These are phyloP conservation scores for Triplophysa tibetana DNA, from an alignment of 2,113 vertebrate species.

Conservation along the genomic window DNA sequence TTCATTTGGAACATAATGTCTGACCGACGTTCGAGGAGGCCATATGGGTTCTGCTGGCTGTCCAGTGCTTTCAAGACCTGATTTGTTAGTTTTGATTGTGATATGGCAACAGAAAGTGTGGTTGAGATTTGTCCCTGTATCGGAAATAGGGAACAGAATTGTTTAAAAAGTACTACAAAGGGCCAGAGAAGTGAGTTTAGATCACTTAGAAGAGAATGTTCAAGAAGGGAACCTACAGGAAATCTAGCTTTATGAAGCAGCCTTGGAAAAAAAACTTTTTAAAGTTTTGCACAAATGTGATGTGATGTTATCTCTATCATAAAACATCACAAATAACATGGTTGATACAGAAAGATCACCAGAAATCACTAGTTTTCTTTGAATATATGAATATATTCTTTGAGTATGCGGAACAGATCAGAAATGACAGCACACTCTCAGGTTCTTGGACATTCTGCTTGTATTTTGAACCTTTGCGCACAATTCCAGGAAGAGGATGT, in stretches of 20 bases:
- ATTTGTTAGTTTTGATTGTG: conserved; percentile 45
- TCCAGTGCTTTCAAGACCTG: neutral
- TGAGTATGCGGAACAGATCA: neutral
- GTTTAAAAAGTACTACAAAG: neutral
- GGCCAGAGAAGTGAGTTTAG: neutral
- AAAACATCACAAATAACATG: neutral
- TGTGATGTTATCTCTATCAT: neutral
- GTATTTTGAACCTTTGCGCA: conserved; percentile 18
- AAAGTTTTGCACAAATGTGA: conserved; percentile 7
- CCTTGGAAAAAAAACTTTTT: conserved; percentile 15
- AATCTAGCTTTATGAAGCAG: conserved; percentile 26
- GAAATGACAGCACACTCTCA: conserved; percentile 16
- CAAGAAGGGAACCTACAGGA: neutral
- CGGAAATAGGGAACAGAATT: conserved; percentile 23
- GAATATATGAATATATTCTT: conserved; percentile 8
- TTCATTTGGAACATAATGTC: conserved; percentile 58
- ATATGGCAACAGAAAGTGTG: neutral
- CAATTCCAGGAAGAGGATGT: conserved; percentile 7
- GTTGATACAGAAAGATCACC: conserved; percentile 5
- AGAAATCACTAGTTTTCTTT: neutral
- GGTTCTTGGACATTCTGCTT: conserved; percentile 18
- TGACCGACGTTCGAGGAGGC: conserved; percentile 37
- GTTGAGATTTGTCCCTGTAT: neutral
- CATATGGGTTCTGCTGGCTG: neutral
- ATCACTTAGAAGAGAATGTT: neutral